phyloP scores from a whole-genome alignment of 2,797 vertebrate genomes.

The Buceros bicornis region DNA sequence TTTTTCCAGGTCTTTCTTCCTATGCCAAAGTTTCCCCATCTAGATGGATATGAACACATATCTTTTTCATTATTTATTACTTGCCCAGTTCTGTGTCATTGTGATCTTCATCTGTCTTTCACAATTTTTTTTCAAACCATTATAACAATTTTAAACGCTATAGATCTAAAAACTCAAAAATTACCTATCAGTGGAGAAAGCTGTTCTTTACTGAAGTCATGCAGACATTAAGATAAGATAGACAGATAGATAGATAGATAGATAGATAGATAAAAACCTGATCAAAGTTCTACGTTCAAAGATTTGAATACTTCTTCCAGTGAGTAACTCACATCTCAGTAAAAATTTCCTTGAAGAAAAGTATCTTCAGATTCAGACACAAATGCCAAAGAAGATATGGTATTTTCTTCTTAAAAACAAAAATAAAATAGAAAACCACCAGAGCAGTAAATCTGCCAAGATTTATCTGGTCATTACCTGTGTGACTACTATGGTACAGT shows the following conservation, averaged over 20 bases:
- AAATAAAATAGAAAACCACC: background rate
- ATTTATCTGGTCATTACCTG: background rate
- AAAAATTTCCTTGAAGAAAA: background rate
- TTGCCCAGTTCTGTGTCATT: background rate
- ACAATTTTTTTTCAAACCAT: background rate
- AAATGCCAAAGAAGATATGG: background rate
- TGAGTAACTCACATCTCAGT: background rate
- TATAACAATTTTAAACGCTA: background rate
- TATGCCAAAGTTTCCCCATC: background rate
- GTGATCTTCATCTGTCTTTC: background rate
- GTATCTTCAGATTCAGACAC: background rate
- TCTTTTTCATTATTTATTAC: background rate
- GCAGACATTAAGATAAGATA: background rate
- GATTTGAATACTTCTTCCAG: background rate
- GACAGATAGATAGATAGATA: too few relatives aligned
- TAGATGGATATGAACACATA: background rate
- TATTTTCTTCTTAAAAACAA: background rate
- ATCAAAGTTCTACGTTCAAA: background rate
- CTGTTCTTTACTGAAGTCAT: background rate
- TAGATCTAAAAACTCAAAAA: background rate
- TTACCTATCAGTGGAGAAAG: background rate
- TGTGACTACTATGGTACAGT: background rate
- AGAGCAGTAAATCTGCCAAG: background rate
- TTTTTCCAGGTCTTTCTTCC: background rate
- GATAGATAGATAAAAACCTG: background rate